A percentile compares a stretch with the other conserved stretches of the same genome.
These are phyloP conservation scores for Ceratina calcarata DNA, from an alignment of 1,140 invertebrate species.

Conservation along the genomic window DNA sequence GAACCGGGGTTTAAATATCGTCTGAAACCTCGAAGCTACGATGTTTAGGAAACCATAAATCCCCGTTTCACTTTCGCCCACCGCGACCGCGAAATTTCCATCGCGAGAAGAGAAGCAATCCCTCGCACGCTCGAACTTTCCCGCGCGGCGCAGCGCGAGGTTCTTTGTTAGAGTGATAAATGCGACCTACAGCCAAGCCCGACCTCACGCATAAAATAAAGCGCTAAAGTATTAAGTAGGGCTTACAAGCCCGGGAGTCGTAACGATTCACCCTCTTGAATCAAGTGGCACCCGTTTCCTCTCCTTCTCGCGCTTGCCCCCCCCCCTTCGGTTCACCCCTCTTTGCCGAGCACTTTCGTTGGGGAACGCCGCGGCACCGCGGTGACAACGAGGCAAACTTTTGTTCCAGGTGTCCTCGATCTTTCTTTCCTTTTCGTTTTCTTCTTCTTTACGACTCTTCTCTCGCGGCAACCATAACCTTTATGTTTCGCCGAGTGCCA, in stretches of 20 bases:
- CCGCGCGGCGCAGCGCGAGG: constrained; percentile 20
- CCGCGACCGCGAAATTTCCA: constrained; percentile 35
- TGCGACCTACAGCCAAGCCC: constrained; percentile 58
- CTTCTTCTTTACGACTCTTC: constrained; percentile 29
- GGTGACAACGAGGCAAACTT: constrained; percentile 65
- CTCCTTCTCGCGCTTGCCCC: constrained; percentile 29
- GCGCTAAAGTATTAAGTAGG: constrained; percentile 71
- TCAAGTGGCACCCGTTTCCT: constrained; percentile 57
- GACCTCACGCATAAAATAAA: constrained; percentile 70
- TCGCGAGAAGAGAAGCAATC: neutral
- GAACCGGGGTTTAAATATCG: neutral
- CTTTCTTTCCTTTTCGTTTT: constrained; percentile 7
- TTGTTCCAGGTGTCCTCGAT: constrained; percentile 56
- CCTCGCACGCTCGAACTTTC: neutral
- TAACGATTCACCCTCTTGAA: constrained; percentile 72
- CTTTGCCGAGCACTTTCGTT: constrained; percentile 38
- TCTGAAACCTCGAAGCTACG: constrained; percentile 5
- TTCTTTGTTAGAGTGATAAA: constrained; percentile 70
- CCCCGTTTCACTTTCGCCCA: constrained; percentile 41
- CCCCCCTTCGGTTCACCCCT: neutral
- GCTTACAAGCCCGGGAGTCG: constrained; percentile 66
- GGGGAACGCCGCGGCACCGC: constrained; percentile 15
- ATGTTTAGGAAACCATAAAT: constrained; percentile 47
- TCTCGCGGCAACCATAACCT: neutral
- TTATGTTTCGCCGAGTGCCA: neutral